phyloP scores from a whole-genome alignment of 2,888 invertebrate species.

The Drosophila anceps region DNA sequence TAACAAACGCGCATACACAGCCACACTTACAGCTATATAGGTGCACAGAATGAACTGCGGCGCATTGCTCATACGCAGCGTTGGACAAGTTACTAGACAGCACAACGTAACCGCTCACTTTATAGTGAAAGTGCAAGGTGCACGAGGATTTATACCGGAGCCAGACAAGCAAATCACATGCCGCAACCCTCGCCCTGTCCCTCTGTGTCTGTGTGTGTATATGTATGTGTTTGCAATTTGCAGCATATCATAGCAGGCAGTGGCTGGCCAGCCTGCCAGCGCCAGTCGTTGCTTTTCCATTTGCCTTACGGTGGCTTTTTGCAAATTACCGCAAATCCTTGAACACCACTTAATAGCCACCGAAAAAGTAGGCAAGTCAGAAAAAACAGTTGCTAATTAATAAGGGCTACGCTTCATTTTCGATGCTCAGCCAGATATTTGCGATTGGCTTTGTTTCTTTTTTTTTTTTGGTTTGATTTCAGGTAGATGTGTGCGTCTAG shows the following conservation, averaged over 20 bases:
- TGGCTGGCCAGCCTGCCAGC: background rate
- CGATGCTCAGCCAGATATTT: conserved; percentile 20
- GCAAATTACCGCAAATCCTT: conserved; percentile 52
- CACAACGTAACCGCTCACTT: conserved; percentile 37
- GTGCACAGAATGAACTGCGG: conserved; percentile 45
- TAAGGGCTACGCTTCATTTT: conserved; percentile 51
- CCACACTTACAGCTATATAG: conserved; percentile 5
- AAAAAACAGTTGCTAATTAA: conserved; percentile 64
- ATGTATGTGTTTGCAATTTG: conserved; percentile 57
- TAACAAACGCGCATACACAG: conserved; percentile 21
- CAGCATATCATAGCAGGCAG: conserved; percentile 68
- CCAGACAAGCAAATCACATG: conserved; percentile 76
- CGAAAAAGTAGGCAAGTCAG: conserved; percentile 3
- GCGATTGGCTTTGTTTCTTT: background rate
- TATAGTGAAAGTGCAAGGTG: conserved; percentile 31
- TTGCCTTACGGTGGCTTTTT: conserved; percentile 29
- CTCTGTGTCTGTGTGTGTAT: background rate
- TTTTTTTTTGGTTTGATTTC: background rate
- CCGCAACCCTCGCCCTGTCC: conserved; percentile 48
- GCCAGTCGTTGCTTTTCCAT: conserved; percentile 4
- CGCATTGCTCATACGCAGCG: conserved; percentile 72
- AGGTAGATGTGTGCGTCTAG: conserved; percentile 3
- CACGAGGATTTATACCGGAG: conserved; percentile 37
- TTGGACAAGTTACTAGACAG: conserved; percentile 59
- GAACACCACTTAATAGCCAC: conserved; percentile 47